These are phyloP conservation scores for Porites cylindrica DNA, from an alignment of 92 coral and sea anemone species.

Conservation along the genomic window DNA sequence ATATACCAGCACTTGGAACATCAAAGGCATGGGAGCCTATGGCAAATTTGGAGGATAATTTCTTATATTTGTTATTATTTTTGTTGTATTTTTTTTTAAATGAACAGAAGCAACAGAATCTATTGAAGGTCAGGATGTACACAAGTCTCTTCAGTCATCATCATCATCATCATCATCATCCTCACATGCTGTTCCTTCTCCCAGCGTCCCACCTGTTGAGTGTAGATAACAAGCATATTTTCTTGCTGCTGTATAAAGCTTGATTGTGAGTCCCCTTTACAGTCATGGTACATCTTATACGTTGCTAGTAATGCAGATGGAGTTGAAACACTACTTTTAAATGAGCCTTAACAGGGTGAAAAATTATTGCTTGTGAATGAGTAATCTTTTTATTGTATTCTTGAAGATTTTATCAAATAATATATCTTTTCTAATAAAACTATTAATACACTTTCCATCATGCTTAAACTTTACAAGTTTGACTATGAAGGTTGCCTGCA, in stretches of 20 bases:
- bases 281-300: neutral
- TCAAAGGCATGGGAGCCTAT: too few species aligned
- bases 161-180: constrained; percentile 17
- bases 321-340: neutral
- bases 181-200: constrained; percentile 57
- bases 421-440: constrained; percentile 33
- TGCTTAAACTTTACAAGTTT: neutral
- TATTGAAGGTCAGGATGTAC: constrained; percentile 50
- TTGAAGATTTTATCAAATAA: constrained; percentile 7
- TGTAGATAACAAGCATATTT: constrained; percentile 86
- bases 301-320: neutral
- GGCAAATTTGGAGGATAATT: too few species aligned
- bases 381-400: neutral
- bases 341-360: neutral
- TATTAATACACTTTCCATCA: neutral
- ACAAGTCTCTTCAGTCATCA: constrained; percentile 70
- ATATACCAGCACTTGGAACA: too few species aligned
- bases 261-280: constrained; percentile 4
- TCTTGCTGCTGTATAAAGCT: neutral
- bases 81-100: neutral
- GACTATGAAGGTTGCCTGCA: neutral
- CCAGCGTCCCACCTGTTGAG: constrained; percentile 80
- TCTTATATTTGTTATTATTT: too few species aligned
- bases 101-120: constrained; percentile 64
- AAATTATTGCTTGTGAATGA: constrained; percentile 19